Conservation (phyloP, 2,113 vertebrate genomes). For the Aphyosemion australe region DNA sequence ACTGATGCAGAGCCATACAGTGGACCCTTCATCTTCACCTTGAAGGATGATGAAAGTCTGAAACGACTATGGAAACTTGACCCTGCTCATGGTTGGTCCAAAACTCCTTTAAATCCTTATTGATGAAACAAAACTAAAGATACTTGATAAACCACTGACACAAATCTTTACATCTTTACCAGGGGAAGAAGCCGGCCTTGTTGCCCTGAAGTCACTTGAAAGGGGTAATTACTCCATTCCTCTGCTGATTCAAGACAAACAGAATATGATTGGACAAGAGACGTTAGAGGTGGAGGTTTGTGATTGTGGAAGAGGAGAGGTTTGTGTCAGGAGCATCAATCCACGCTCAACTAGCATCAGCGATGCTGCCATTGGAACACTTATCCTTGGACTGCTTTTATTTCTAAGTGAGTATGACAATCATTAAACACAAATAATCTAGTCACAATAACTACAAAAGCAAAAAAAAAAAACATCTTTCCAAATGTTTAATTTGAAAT, state of each 20-base stretch:
- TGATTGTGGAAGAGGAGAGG: constrained; percentile 51
- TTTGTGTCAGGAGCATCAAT: constrained; percentile 34
- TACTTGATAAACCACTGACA: not conserved
- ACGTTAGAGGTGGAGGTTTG: constrained; percentile 72
- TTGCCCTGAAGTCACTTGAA: constrained; percentile 64
- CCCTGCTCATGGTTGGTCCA: constrained; percentile 60
- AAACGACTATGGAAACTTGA: constrained; percentile 75
- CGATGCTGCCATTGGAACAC: constrained; percentile 49
- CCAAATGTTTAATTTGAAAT: too few relatives aligned
- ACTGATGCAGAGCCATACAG: constrained; percentile 64
- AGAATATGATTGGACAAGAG: constrained; percentile 52
- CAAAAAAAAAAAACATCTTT: too few relatives aligned
- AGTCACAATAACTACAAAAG: too few relatives aligned
- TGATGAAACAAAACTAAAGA: not conserved
- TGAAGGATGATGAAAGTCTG: constrained; percentile 44
- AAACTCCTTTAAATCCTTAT: not conserved
- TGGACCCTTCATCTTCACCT: constrained; percentile 78
- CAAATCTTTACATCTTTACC: not conserved
- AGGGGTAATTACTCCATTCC: constrained; percentile 77
- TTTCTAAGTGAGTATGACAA: constrained; percentile 76
- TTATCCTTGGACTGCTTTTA: constrained; percentile 66
- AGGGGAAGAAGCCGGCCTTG: constrained; percentile 66
- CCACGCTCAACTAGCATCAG: constrained; percentile 25
- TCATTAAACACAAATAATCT: too few relatives aligned
- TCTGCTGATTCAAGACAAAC: constrained; percentile 77